These are phyloP conservation scores for Platalea minor DNA, from an alignment of 2,797 vertebrate genomes.

Conservation along the genomic window DNA sequence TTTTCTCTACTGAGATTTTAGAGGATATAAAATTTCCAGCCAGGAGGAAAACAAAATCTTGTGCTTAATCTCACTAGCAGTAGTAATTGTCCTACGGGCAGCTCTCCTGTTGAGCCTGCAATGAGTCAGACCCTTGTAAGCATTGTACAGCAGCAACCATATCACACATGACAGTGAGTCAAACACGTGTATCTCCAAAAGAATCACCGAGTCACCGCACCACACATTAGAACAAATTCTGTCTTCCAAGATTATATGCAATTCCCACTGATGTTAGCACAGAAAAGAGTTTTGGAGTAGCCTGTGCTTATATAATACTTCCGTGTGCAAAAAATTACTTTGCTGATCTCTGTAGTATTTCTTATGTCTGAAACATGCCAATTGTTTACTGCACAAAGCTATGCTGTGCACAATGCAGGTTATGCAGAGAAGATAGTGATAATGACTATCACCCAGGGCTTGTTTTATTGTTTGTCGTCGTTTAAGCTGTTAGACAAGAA, in stretches of 20 bases:
- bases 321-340: not conserved
- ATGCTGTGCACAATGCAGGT: not conserved
- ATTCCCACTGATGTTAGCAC: not conserved
- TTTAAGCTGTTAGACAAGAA: not conserved
- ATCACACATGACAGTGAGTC: not conserved
- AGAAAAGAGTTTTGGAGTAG: not conserved
- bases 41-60: not conserved
- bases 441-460: not conserved
- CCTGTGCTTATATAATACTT: not conserved
- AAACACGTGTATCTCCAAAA: not conserved
- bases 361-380: not conserved
- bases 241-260: not conserved
- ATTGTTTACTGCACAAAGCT: not conserved
- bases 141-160: not conserved
- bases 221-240: not conserved
- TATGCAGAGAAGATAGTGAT: not conserved
- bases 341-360: not conserved
- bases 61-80: not conserved
- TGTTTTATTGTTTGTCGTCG: not conserved
- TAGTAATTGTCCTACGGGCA: not conserved
- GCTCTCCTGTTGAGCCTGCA: not conserved
- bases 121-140: not conserved
- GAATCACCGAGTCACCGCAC: not conserved
- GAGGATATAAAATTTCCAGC: not conserved
- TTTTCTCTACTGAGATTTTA: not conserved